Conservation (phyloP, 2,113 vertebrate genomes). For the Nerophis lumbriciformis region DNA sequence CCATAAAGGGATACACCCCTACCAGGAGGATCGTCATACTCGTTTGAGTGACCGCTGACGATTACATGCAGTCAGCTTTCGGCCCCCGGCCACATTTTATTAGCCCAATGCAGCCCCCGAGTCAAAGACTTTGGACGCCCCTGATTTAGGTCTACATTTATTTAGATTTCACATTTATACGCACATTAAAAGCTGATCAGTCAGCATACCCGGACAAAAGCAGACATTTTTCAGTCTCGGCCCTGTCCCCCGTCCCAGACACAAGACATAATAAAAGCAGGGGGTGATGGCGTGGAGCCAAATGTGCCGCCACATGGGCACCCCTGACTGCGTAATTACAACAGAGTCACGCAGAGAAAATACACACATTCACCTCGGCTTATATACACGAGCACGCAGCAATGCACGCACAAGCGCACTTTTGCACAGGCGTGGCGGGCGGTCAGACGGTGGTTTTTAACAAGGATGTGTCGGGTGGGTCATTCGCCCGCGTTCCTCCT, state of each 20-base stretch:
- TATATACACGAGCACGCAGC: slow-evolving; percentile 37
- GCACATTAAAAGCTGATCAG: slow-evolving; percentile 14
- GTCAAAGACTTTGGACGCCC: too few species aligned
- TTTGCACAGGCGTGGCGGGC: slow-evolving; percentile 22
- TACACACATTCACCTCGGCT: slow-evolving; percentile 36
- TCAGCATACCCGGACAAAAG: slow-evolving; percentile 23
- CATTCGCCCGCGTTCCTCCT: slow-evolving; percentile 22
- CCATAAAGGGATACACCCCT: too few species aligned
- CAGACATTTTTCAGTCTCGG: slow-evolving; percentile 22
- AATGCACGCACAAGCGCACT: slow-evolving; percentile 33
- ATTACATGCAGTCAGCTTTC: too few species aligned
- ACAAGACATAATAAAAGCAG: slow-evolving; percentile 57
- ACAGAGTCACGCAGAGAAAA: slow-evolving; percentile 45
- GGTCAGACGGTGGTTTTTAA: slow-evolving; percentile 35
- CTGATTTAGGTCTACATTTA: neutral
- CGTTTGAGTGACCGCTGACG: too few species aligned
- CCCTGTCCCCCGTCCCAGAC: slow-evolving; percentile 11
- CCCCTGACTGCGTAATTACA: slow-evolving; percentile 51
- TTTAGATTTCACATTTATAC: slow-evolving; percentile 12
- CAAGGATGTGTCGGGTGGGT: slow-evolving; percentile 35
- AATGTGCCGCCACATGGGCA: slow-evolving; percentile 35
- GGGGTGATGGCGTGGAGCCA: slow-evolving; percentile 44
- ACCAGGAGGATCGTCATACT: too few species aligned
- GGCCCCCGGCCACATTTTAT: too few species aligned
- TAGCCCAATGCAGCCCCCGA: too few species aligned